A percentile compares a stretch with the other conserved stretches of the same genome.
Evolutionary conservation across 2,113 vertebrate species (phyloP).

Genomic region (Willisornis vidua): DNA sequence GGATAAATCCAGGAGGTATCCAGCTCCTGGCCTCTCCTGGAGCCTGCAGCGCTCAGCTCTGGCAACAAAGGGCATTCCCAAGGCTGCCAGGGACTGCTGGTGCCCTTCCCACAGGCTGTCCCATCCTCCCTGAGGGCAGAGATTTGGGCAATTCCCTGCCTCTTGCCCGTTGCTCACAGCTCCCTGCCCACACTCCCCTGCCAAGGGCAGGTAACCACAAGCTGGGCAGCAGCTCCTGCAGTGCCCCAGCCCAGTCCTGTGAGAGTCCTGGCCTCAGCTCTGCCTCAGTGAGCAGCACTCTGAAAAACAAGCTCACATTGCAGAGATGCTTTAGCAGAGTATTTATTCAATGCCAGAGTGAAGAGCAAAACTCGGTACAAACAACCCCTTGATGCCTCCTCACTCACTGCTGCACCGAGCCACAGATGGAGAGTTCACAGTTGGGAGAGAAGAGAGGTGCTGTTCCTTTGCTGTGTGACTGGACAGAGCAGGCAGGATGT

Average conservation of each 20-base stretch:
- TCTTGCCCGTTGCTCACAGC: neutral
- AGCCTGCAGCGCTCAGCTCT: neutral
- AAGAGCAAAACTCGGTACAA: constrained; percentile 42
- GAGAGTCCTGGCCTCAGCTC: neutral
- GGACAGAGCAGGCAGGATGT: neutral
- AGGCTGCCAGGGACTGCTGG: neutral
- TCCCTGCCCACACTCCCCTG: neutral
- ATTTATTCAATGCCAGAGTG: constrained; percentile 48
- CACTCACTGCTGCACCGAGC: neutral
- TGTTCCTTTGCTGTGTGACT: neutral
- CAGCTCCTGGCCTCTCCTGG: neutral
- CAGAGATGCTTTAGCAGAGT: constrained; percentile 32
- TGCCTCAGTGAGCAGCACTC: neutral
- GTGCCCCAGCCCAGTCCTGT: neutral
- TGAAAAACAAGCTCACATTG: neutral
- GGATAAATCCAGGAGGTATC: neutral
- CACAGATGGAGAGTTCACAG: neutral
- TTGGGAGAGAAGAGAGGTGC: neutral
- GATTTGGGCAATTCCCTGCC: neutral
- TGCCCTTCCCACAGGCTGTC: neutral
- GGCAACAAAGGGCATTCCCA: neutral
- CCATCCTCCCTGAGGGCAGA: neutral
- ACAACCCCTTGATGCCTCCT: constrained; percentile 11
- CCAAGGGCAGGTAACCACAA: neutral
- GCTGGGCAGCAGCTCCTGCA: neutral